Base-by-base conservation (phyloP, 2,797 vertebrate species). In the Rhynchotus rufescens region DNA sequence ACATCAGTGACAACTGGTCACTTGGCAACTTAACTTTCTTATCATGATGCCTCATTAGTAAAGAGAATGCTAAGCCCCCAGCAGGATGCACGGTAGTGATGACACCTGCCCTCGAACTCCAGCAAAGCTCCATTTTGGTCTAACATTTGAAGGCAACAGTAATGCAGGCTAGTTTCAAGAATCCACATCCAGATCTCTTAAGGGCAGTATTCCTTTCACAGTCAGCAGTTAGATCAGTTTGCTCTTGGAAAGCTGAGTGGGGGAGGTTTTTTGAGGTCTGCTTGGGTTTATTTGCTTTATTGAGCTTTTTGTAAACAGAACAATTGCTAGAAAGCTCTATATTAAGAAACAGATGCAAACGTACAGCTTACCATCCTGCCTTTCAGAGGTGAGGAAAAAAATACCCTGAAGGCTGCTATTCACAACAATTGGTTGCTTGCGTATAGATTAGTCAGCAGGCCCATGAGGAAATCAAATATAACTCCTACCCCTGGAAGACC, bases 1-100 rank as follows among this genome's bases (percentile, higher is more conserved):
- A 32, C 71, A 73, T 79, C 65, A 74, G 74, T 85, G 90, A 93
- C 88, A 94, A 92, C 38, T 49, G 80, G 91, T 71, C 83, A 95
- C 40, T 68, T 93, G 82, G 77, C 84, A 93, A 81, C 79, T 80
- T 80, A 67, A 84, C 76, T 71, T 87, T 82, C 86, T 90, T 67
- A 76, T 86, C 60, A 74, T 44, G 71, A 84, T 80, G 82, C 54
- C 61, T 96, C 82, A 79, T 89, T 93, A 92, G 47, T 28, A 67
- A 89, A 92, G 84, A 81, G 57, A 87, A 80, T 68, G 47, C 47
- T 74, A 83, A 92, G 12, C 36, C 9, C 82, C 73, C 60, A 85
- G 92, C 57, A 88, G 52, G 77, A 77, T 30, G 45, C 0, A 14
- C 67, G 81, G 23, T 5, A 71, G 57, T 51, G 76, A 87, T 23